Evolutionary conservation across 2,113 vertebrate genomes (phyloP).

Genomic region (Polypterus bichir): DNA sequence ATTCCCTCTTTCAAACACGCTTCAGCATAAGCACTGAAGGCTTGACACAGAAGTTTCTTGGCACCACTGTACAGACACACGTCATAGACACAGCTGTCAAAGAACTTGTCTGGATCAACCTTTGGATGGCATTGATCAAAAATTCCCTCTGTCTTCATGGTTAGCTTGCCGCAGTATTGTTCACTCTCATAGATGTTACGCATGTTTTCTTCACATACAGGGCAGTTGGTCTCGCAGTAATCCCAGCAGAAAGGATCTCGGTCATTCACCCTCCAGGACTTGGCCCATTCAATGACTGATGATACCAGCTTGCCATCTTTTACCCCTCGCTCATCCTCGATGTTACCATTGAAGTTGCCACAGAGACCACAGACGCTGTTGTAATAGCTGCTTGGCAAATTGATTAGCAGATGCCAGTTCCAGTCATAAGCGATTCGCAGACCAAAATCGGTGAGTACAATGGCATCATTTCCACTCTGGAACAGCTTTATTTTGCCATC

Average conservation of each 20-base stretch:
- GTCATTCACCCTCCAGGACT: conserved; percentile 39
- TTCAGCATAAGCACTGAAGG: conserved; percentile 32
- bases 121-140: conserved; percentile 40
- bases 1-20: conserved; percentile 32
- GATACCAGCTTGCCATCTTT: neutral
- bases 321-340: conserved; percentile 25
- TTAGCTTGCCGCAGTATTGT: conserved; percentile 43
- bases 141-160: conserved; percentile 27
- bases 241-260: conserved; percentile 52
- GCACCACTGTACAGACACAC: conserved; percentile 38
- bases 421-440: conserved; percentile 55
- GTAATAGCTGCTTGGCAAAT: conserved; percentile 51
- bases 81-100: conserved; percentile 45
- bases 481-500: conserved; percentile 20
- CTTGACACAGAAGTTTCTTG: conserved; percentile 38
- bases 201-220: conserved; percentile 31
- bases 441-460: conserved; percentile 42
- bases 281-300: conserved; percentile 36
- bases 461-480: conserved; percentile 25
- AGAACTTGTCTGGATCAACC: conserved; percentile 33
- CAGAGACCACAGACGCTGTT: conserved; percentile 43
- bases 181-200: conserved; percentile 21
- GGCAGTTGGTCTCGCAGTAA: conserved; percentile 42
- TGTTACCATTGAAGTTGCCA: conserved; percentile 48
- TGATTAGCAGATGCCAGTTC: conserved; percentile 35